phyloP scores from a whole-genome alignment of 2,888 invertebrate genomes.

The Argynnis bischoffii region DNA sequence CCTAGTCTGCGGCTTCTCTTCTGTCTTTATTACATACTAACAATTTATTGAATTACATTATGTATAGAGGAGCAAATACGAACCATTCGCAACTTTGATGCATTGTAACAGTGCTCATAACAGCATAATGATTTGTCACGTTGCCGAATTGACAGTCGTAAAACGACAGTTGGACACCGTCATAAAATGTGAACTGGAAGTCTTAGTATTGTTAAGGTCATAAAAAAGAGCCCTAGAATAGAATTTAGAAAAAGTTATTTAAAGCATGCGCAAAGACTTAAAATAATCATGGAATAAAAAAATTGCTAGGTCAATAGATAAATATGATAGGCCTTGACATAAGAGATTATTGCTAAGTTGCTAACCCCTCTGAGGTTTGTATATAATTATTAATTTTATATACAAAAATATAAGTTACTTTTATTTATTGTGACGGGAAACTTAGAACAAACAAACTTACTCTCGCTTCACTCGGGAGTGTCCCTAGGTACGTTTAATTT shows the following conservation, averaged over 20 bases:
- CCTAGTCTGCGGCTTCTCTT: slow-evolving; percentile 2
- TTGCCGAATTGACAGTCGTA: slow-evolving; percentile 34
- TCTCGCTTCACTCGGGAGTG: too few species aligned
- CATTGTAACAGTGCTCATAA: slow-evolving; percentile 23
- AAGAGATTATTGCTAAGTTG: too few species aligned
- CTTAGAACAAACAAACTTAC: too few species aligned
- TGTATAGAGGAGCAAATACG: slow-evolving; percentile 16
- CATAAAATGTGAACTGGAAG: slow-evolving; percentile 31
- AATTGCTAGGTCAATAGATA: too few species aligned
- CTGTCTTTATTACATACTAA: slow-evolving; percentile 18
- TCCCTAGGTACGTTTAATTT: too few species aligned
- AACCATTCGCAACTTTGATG: slow-evolving; percentile 24
- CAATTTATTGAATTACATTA: slow-evolving; percentile 28
- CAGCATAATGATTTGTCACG: slow-evolving; percentile 12
- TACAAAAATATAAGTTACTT: too few species aligned
- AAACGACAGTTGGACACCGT: slow-evolving; percentile 31
- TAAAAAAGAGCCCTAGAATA: slow-evolving; percentile 12
- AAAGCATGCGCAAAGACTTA: too few species aligned
- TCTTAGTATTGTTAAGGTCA: slow-evolving; percentile 13
- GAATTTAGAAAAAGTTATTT: neutral
- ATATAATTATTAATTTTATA: too few species aligned
- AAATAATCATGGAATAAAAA: too few species aligned
- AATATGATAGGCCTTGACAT: too few species aligned
- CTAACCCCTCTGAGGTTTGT: too few species aligned
- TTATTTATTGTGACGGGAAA: too few species aligned